phyloP scores from a whole-genome alignment of 2,888 invertebrate genomes.

The Coelinius sp. region DNA sequence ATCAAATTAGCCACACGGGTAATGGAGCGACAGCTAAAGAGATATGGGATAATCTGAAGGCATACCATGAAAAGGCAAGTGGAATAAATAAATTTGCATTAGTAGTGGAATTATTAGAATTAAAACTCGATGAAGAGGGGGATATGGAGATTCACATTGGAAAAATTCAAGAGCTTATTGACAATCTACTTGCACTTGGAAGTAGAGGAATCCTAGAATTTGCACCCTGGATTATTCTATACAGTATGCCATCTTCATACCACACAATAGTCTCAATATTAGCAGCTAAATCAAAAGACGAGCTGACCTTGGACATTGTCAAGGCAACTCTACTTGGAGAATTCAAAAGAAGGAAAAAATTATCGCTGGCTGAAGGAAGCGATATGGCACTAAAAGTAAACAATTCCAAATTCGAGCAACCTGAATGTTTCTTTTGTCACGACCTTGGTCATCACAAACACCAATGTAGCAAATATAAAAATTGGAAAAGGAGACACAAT shows the following conservation, averaged over 20 bases:
- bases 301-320: not conserved
- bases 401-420: not conserved
- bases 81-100: not conserved
- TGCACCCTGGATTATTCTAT: not conserved
- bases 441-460: not conserved
- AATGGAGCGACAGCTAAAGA: constrained; percentile 3
- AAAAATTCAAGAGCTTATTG: constrained; percentile 1
- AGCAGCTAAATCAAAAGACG: not conserved
- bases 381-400: not conserved
- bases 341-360: not conserved
- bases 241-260: not conserved
- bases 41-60: not conserved
- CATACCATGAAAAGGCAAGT: constrained; percentile 18
- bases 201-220: not conserved
- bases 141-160: not conserved
- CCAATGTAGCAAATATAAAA: not conserved
- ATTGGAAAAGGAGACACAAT: not conserved
- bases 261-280: not conserved
- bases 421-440: not conserved
- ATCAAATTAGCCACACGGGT: too few relatives aligned
- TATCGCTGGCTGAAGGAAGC: not conserved
- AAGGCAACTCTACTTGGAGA: not conserved
- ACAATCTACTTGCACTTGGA: not conserved
- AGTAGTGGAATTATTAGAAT: not conserved
- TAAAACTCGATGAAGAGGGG: not conserved